phyloP scores from a whole-genome alignment of 2,888 invertebrate genomes.

The Drosophila kokeensis region DNA sequence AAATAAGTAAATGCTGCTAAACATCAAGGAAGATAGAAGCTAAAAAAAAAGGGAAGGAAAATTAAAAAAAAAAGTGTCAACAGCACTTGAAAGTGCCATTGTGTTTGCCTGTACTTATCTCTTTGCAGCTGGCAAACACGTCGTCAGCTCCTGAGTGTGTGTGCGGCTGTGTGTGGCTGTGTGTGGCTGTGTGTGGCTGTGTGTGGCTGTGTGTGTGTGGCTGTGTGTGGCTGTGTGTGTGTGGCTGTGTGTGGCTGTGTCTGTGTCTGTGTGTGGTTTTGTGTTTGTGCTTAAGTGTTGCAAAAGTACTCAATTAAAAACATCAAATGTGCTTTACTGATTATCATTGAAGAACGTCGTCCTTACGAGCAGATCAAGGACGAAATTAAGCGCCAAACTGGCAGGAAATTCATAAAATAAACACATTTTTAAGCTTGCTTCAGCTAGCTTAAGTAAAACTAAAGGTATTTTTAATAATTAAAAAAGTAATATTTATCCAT shows the following conservation, averaged over 20 bases:
- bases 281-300: conserved; percentile 52
- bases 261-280: conserved; percentile 2
- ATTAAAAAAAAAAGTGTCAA: conserved; percentile 57
- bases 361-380: conserved; percentile 63
- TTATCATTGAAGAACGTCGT: conserved; percentile 33
- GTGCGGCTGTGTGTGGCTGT: conserved; percentile 6
- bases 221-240: conserved; percentile 9
- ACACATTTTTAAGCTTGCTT: neutral
- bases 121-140: conserved; percentile 46
- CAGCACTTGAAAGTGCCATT: conserved; percentile 70
- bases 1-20: conserved; percentile 71
- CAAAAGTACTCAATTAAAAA: conserved; percentile 79
- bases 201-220: neutral
- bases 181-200: conserved; percentile 8
- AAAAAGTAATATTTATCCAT: neutral
- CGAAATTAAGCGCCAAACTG: conserved; percentile 41
- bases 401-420: neutral
- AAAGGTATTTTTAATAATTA: neutral
- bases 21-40: conserved; percentile 36
- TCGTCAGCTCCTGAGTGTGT: conserved; percentile 12
- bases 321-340: conserved; percentile 71
- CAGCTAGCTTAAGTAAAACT: neutral
- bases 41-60: neutral
- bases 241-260: neutral
- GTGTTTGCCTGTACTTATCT: conserved; percentile 65